A percentile compares a stretch with the other conserved stretches of the same genome.
Conservation (phyloP, 2,888 invertebrate species). For the Oxytorus armatus region DNA sequence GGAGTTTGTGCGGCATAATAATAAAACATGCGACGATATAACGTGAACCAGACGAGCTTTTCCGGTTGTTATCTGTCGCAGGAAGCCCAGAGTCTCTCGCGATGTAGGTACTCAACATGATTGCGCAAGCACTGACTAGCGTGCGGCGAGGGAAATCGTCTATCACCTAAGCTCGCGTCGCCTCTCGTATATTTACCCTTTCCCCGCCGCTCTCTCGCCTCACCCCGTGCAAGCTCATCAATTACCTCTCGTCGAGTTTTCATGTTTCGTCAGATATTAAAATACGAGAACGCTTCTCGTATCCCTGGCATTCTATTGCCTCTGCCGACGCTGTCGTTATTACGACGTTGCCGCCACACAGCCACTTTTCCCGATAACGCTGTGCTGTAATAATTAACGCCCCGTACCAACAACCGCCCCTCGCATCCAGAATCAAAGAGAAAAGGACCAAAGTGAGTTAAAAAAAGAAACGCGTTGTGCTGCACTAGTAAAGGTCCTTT, state of each 20-base stretch:
- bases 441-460: neutral
- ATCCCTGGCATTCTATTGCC: neutral
- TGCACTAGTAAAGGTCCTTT: neutral
- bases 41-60: slow-evolving; percentile 42
- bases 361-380: slow-evolving; percentile 36
- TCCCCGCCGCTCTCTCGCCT: neutral
- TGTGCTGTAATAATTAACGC: slow-evolving; percentile 60
- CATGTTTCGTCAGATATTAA: slow-evolving; percentile 64
- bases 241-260: slow-evolving; percentile 64
- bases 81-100: slow-evolving; percentile 40
- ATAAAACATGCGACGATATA: slow-evolving; percentile 25
- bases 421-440: neutral
- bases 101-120: slow-evolving; percentile 62
- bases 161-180: slow-evolving; percentile 20
- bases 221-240: slow-evolving; percentile 50
- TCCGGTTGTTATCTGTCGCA: slow-evolving; percentile 45
- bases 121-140: slow-evolving; percentile 57
- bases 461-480: slow-evolving; percentile 4
- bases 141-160: slow-evolving; percentile 39
- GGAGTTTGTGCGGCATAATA: slow-evolving; percentile 1
- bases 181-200: slow-evolving; percentile 24
- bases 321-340: slow-evolving; percentile 48
- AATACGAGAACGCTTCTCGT: slow-evolving; percentile 14
- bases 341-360: slow-evolving; percentile 44
- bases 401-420: slow-evolving; percentile 4